Evolutionary conservation across 2,797 vertebrate genomes (phyloP), one percentile per base, ranked within the genome.

Genomic region (Centropyge bicolor): DNA sequence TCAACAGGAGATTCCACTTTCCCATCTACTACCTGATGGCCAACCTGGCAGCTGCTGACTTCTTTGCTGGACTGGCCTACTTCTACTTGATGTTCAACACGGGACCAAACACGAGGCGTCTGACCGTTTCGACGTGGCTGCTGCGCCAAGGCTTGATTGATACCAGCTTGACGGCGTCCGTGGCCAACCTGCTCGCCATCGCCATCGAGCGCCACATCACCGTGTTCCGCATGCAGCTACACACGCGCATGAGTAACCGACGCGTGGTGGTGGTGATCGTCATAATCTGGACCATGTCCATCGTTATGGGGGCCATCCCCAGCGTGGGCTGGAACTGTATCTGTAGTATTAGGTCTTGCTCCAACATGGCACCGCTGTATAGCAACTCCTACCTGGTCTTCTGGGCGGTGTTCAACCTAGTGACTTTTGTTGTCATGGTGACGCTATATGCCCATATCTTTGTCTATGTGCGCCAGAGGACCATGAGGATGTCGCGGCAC

Each of bases 1-100:
- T 99, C 92, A 99, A 99, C 95, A 96, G 97, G n/a, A 95, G 98
- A 74, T 99, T 99, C 94, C 98, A 99, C 91, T 99, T 99, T 85
- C 98, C 98, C 95, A 99, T 99, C 94, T 99, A 99, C 96, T 99
- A 99, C 92, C 94, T 99, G 91, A 99, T 99, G 98, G 98, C 98
- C 79, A 99, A 99, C 88, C 94, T 99, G 90, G 98, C 98, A 0
- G 98, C 98, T 59, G 98, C 98, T 3, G 98, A 99, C 95, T 99
- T 99, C 94, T 99, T 99, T 82, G 98, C 98, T 1, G 98, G 98
- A 74, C 93, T 99, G 91, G 98, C 98, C 24, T 99, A 99, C 92
- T 99, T 99, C 93, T 99, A 99, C 94, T 93, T 99, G 91, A 99
- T 99, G 98, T 99, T 99, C 93, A 99, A 99, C 95, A 99, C 98